Evolutionary conservation across 2,113 vertebrate species (phyloP).

Genomic region (Amblyornis subalaris): DNA sequence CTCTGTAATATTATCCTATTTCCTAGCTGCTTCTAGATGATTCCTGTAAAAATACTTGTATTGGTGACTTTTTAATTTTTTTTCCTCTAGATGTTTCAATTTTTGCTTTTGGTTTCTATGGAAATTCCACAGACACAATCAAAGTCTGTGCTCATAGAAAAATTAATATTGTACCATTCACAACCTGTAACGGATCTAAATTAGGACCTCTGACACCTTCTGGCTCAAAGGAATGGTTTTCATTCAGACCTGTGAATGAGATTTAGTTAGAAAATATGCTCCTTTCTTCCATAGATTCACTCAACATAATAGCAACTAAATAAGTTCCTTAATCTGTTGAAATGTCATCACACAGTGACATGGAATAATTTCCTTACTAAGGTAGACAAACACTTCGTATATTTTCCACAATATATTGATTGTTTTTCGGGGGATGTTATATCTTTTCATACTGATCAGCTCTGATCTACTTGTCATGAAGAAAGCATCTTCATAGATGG

Average conservation of each 20-base stretch:
- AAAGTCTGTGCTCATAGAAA: background rate
- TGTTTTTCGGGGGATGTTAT: background rate
- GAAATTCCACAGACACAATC: background rate
- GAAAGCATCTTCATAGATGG: background rate
- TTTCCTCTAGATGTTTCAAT: background rate
- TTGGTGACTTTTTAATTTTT: background rate
- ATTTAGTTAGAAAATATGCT: background rate
- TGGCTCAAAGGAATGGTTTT: background rate
- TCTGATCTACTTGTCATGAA: background rate
- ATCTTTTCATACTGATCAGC: background rate
- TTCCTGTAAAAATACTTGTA: background rate
- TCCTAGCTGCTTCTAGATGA: background rate
- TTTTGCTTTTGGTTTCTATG: background rate
- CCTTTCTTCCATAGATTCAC: background rate
- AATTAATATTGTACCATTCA: background rate
- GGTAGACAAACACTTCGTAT: background rate
- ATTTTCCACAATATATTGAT: background rate
- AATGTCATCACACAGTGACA: background rate
- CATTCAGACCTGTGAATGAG: background rate
- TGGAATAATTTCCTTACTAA: background rate
- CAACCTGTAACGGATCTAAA: background rate
- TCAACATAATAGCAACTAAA: background rate
- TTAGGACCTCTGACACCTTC: background rate
- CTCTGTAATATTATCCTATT: background rate
- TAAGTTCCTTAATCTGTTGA: background rate